Percentiles rank a stretch among this genome's conserved stretches.
phyloP scores from a whole-genome alignment of 2,113 vertebrate species.

The Boulengerochromis microlepis region DNA sequence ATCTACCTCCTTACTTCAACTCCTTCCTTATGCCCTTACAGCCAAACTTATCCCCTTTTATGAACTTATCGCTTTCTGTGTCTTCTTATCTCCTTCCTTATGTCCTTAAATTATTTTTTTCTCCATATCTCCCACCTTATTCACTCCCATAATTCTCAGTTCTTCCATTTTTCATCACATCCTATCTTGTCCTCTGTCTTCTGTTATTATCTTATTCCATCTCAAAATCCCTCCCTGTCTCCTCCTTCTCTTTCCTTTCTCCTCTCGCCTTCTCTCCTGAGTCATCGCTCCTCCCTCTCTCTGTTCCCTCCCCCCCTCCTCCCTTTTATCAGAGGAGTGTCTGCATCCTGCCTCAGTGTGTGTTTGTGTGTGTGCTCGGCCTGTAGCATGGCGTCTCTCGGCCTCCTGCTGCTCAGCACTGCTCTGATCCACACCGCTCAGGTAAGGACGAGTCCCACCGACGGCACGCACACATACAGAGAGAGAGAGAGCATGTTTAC shows the following conservation, averaged over 20 bases:
- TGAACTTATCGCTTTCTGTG: fast-evolving
- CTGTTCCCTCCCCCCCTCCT: neutral
- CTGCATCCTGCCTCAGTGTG: neutral
- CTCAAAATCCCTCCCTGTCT: neutral
- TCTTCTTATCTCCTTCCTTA: neutral
- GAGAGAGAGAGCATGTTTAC: neutral
- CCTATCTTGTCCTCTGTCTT: neutral
- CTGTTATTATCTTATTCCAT: neutral
- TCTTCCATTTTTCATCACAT: neutral
- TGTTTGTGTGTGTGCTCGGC: neutral
- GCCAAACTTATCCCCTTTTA: neutral
- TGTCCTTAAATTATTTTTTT: neutral
- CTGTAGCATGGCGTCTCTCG: slow-evolving; percentile 45
- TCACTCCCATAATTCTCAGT: neutral
- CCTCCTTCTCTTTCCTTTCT: neutral
- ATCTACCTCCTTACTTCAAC: fast-evolving
- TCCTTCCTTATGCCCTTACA: neutral
- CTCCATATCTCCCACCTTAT: neutral
- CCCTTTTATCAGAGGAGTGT: neutral
- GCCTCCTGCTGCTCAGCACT: slow-evolving; percentile 46
- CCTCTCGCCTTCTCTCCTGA: neutral
- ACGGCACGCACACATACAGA: neutral
- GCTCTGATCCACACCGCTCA: slow-evolving; percentile 39
- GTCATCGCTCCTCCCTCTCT: neutral
- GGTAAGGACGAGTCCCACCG: slow-evolving; percentile 21